phyloP scores from a whole-genome alignment of 2,888 invertebrate species.

The Megalurothrips usitatus region DNA sequence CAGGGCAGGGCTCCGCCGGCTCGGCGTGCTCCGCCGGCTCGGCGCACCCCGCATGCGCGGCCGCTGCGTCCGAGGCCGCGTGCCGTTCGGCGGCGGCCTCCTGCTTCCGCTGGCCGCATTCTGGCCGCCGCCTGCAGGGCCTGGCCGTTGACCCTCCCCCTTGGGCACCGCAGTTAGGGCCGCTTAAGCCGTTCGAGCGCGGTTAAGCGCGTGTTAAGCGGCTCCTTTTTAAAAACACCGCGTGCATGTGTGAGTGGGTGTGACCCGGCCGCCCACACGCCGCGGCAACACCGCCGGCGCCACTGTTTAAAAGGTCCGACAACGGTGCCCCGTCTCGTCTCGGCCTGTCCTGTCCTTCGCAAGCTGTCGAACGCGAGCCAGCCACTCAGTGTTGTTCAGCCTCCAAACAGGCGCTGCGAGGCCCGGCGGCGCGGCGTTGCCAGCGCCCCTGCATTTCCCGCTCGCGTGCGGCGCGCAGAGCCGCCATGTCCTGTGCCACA shows the following conservation, averaged over 20 bases:
- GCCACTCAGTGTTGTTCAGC: not conserved
- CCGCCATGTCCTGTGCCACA: not conserved
- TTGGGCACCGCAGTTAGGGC: no score
- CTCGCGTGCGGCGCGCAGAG: not conserved
- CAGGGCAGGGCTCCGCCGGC: not conserved
- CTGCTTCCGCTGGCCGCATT: no score
- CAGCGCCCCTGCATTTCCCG: not conserved
- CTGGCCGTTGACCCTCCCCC: no score
- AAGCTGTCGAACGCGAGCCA: not conserved
- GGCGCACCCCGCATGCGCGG: not conserved
- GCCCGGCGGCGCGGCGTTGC: not conserved
- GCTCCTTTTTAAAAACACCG: no score
- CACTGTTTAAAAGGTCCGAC: not conserved
- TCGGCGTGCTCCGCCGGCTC: not conserved
- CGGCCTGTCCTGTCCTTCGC: no score
- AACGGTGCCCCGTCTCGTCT: not conserved
- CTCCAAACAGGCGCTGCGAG: not conserved
- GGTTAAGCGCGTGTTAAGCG: no score
- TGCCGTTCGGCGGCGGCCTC: no score
- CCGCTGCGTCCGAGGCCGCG: not conserved
- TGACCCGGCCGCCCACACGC: no score
- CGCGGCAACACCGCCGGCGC: no score
- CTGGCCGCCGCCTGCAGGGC: no score
- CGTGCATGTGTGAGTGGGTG: no score
- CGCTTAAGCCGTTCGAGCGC: no score